phyloP scores from a whole-genome alignment of 1,140 invertebrate genomes.

The Trichoplusia ni region DNA sequence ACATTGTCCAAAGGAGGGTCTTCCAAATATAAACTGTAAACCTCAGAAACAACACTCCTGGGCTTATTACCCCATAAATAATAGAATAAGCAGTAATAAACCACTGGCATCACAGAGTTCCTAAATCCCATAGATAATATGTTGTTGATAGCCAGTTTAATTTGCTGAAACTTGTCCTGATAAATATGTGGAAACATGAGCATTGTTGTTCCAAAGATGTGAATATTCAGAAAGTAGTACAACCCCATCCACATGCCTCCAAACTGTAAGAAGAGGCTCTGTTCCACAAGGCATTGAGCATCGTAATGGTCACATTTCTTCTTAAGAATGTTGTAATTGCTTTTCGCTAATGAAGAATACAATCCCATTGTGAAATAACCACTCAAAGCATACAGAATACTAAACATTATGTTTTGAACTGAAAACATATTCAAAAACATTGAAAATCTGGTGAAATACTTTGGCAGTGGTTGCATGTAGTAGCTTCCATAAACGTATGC shows the following conservation, averaged over 20 bases:
- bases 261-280: constrained; percentile 83
- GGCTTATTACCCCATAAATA: constrained; percentile 80
- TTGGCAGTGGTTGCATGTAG: constrained; percentile 67
- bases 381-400: constrained; percentile 81
- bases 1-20: constrained; percentile 80
- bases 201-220: constrained; percentile 80
- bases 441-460: constrained; percentile 83
- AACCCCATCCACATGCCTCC: constrained; percentile 87
- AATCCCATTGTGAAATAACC: constrained; percentile 84
- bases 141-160: constrained; percentile 82
- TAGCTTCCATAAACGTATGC: constrained; percentile 74
- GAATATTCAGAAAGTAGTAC: constrained; percentile 84
- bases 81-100: constrained; percentile 84
- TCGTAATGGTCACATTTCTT: constrained; percentile 68
- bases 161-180: constrained; percentile 84
- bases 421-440: constrained; percentile 84
- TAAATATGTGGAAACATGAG: constrained; percentile 86
- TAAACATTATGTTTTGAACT: constrained; percentile 82
- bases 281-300: constrained; percentile 71
- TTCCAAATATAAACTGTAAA: constrained; percentile 80
- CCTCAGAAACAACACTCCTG: constrained; percentile 66
- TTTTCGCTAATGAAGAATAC: constrained; percentile 83
- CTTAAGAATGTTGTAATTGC: constrained; percentile 78
- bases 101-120: constrained; percentile 83
- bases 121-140: constrained; percentile 82